Evolutionary conservation across 2,888 invertebrate genomes (phyloP).

Genomic region (Lutraria lutraria): DNA sequence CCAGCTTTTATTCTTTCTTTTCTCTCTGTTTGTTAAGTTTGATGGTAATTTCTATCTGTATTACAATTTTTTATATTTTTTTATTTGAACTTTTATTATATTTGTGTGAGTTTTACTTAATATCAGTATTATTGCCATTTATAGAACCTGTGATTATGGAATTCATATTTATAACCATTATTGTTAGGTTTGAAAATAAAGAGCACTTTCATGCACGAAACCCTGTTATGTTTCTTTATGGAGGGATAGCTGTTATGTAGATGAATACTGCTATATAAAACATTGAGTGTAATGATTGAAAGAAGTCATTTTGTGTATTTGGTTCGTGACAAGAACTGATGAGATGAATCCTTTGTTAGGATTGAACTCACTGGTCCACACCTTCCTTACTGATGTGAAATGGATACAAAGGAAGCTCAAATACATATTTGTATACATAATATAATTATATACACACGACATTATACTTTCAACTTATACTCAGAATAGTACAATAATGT

Average conservation of each 20-base stretch:
- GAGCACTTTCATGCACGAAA: neutral
- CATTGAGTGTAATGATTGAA: too few species aligned
- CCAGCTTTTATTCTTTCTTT: neutral
- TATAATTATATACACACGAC: too few species aligned
- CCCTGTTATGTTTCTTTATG: neutral
- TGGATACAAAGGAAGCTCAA: too few species aligned
- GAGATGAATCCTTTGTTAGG: too few species aligned
- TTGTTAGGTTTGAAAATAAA: conserved; percentile 27
- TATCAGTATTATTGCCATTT: conserved; percentile 18
- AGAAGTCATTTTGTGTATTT: too few species aligned
- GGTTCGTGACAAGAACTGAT: too few species aligned
- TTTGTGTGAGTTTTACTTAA: neutral
- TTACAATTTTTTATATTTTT: neutral
- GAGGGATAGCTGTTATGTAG: neutral
- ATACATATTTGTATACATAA: too few species aligned
- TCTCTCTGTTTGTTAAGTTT: neutral
- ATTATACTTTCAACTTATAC: too few species aligned
- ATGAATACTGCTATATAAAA: too few species aligned
- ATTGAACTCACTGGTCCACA: too few species aligned
- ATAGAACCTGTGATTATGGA: neutral
- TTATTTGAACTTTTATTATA: neutral
- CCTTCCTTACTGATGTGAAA: too few species aligned
- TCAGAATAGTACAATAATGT: too few species aligned
- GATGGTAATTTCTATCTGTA: neutral
- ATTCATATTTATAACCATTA: neutral